A percentile compares a stretch with the other conserved stretches of the same genome.
Evolutionary conservation across 2,113 vertebrate genomes (phyloP).

Genomic region (Synodontis membranacea): DNA sequence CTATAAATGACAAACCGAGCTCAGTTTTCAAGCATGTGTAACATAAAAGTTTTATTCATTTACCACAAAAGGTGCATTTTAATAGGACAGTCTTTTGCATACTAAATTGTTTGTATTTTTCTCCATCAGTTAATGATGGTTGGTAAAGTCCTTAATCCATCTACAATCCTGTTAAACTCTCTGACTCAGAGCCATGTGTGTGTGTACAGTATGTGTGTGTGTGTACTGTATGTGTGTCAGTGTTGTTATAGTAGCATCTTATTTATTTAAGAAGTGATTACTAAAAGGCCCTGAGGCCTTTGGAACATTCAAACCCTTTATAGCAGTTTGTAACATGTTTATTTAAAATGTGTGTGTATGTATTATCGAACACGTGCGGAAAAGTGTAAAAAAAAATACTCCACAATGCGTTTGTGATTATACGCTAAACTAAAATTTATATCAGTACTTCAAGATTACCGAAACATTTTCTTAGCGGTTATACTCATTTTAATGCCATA

Average conservation of each 20-base stretch:
- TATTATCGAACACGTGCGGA: background rate
- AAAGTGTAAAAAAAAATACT: background rate
- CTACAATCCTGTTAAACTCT: background rate
- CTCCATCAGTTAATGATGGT: background rate
- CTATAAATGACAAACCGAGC: background rate
- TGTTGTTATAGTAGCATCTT: conserved; percentile 13
- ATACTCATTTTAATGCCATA: background rate
- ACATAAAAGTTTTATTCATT: background rate
- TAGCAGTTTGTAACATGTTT: background rate
- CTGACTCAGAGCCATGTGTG: background rate
- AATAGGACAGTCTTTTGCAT: background rate
- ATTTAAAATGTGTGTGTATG: background rate
- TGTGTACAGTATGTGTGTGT: no score
- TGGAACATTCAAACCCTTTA: background rate
- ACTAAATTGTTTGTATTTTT: background rate
- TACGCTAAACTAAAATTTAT: background rate
- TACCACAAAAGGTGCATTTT: background rate
- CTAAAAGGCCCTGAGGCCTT: conserved; percentile 5
- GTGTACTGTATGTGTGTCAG: background rate
- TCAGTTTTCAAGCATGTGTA: background rate
- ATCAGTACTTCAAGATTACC: background rate
- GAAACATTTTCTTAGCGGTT: background rate
- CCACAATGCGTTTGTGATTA: background rate
- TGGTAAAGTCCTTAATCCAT: background rate
- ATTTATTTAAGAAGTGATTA: conserved; percentile 21